Evolutionary conservation across 2,797 vertebrate species (phyloP).

Genomic region (Otolemur crassicaudatus): DNA sequence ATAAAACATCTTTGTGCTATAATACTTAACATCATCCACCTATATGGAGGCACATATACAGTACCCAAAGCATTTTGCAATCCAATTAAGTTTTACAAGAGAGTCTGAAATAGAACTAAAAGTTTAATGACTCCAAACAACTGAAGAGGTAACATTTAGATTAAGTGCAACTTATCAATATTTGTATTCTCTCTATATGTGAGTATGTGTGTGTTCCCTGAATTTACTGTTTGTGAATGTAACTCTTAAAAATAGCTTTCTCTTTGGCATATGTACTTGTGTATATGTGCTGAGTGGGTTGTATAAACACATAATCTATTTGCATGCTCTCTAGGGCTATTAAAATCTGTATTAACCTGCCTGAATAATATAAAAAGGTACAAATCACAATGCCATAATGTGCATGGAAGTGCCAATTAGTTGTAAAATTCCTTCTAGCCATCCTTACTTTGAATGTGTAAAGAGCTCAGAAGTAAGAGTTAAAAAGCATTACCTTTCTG

Average conservation of each 20-base stretch:
- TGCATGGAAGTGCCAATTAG: constrained; percentile 52
- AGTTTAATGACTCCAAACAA: constrained; percentile 86
- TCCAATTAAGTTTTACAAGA: constrained; percentile 85
- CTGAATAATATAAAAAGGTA: constrained; percentile 45
- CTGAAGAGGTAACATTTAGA: constrained; percentile 67
- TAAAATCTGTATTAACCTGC: constrained; percentile 66
- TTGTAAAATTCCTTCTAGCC: constrained; percentile 65
- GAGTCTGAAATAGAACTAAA: constrained; percentile 86
- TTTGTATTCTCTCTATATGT: constrained; percentile 60
- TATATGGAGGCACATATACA: constrained; percentile 84
- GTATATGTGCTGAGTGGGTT: constrained; percentile 67
- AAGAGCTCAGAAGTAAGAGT: constrained; percentile 83
- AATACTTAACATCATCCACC: constrained; percentile 83
- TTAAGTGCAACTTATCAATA: constrained; percentile 68
- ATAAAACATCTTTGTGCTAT: constrained; percentile 86
- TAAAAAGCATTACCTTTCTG: constrained; percentile 87
- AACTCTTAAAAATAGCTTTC: constrained; percentile 78
- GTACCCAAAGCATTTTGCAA: constrained; percentile 82
- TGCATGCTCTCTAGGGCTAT: constrained; percentile 61
- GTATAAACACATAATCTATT: constrained; percentile 66
- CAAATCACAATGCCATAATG: constrained; percentile 43
- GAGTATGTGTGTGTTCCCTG: constrained; percentile 69
- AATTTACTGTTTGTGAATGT: constrained; percentile 71
- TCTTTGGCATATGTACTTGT: constrained; percentile 68
- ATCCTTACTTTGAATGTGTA: constrained; percentile 75